Evolutionary conservation across 2,888 invertebrate genomes (phyloP).

Genomic region (Portevinia maculata): DNA sequence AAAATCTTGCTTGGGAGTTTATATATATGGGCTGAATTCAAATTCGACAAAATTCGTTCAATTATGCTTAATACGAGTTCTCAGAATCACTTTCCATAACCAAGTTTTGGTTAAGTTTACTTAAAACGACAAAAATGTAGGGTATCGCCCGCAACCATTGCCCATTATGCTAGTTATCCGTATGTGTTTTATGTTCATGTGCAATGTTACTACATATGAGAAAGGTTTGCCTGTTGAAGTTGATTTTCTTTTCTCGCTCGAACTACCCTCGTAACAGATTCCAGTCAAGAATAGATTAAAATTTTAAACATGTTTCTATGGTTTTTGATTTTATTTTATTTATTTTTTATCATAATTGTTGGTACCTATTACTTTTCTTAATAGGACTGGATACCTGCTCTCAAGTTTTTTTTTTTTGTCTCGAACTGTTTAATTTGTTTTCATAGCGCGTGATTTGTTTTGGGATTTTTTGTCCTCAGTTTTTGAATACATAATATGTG

Average conservation of each 20-base stretch:
- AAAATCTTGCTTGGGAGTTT: too few species aligned
- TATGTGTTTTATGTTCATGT: background rate
- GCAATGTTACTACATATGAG: background rate
- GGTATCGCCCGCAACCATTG: too few species aligned
- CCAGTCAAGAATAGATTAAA: background rate
- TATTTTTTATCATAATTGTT: background rate
- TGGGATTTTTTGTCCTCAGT: background rate
- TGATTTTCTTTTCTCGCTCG: background rate
- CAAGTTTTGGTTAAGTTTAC: too few species aligned
- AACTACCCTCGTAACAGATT: background rate
- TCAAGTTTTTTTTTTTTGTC: background rate
- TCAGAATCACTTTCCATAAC: too few species aligned
- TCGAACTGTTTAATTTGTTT: background rate
- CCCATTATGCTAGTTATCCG: too few species aligned
- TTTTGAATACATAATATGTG: background rate
- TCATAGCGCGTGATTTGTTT: background rate
- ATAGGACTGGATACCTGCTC: background rate
- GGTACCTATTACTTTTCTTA: constrained; percentile 2
- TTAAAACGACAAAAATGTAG: too few species aligned
- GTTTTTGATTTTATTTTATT: background rate
- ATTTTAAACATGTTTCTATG: background rate
- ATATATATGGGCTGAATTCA: too few species aligned
- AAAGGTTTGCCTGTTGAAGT: background rate
- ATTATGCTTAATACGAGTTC: too few species aligned
- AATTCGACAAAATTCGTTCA: too few species aligned